Base-by-base conservation (phyloP, 1,140 invertebrate species). In the Drosophila varians region DNA sequence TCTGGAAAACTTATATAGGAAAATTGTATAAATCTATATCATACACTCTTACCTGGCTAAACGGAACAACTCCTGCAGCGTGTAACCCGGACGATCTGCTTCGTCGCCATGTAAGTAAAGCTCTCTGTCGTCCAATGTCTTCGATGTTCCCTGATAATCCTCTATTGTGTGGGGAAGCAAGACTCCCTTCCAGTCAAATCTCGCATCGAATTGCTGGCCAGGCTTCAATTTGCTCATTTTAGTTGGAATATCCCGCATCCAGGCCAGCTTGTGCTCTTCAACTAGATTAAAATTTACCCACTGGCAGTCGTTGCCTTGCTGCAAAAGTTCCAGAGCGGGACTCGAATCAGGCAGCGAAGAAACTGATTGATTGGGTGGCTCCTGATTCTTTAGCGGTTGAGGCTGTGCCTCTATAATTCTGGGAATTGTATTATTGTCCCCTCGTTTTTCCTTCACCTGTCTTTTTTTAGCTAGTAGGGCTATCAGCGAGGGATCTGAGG, bases 101-200 rank as follows among this genome's bases (percentile, higher is more conserved):
- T 99, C 97, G 76, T 97, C 95, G 1, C 97, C 97, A 91, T 99
- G 97, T 92, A 98, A 96, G 92, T 97, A 97, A 4, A 99, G 92
- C 43, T 94, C 95, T 52, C 94, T 87, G 25, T 94, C 93, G 14
- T 94, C 92, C 6, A 91, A 93, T 66, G 95, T 94, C 38, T 94
- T 93, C 12, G 93, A 91, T 1, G 25, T 1, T 0, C 65, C 58
- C 25, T 58, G 38, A 6, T 40, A 11, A 6, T 56, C 12, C 11
- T 56, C 34, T 0, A 87, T 36, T 2, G 91, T 84, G 62, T 94
- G 96, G 1, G 95, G 95, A 31, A 96, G 84, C 1, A 96, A 82
- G 55, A 94, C 93, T 6, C 95, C 95, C 89, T 92, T 92, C 89
- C 94, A 94, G 84, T 94, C 93, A 90, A 95, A 94, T 54, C 94